Conservation (phyloP, 2,113 vertebrate species). For the Oncorhynchus tshawytscha region DNA sequence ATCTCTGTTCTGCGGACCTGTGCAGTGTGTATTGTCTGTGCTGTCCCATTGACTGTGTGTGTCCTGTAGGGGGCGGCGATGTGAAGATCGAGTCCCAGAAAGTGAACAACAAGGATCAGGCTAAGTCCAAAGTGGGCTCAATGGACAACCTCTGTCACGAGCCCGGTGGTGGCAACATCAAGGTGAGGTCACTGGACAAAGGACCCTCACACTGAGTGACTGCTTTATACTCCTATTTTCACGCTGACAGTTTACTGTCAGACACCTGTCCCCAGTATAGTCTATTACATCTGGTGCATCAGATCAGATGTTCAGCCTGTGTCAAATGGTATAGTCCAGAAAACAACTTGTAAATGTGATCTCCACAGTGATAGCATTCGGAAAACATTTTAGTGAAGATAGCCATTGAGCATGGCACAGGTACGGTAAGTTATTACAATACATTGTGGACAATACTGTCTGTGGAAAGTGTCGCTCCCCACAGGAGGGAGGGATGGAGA, state of each 20-base stretch:
- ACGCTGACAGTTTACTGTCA: not conserved
- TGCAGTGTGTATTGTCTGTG: not conserved
- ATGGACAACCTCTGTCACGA: constrained; percentile 83
- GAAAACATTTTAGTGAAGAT: no score
- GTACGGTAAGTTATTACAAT: no score
- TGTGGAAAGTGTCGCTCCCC: no score
- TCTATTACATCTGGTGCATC: no score
- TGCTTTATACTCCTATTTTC: not conserved
- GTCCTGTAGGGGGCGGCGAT: constrained; percentile 81
- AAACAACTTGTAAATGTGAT: no score
- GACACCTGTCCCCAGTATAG: no score
- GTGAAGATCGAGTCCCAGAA: constrained; percentile 91
- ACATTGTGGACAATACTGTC: no score
- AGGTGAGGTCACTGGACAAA: constrained; percentile 72
- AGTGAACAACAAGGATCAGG: constrained; percentile 88
- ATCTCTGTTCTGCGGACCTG: not conserved
- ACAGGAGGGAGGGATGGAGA: no score
- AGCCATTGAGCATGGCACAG: no score
- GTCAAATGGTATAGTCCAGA: no score
- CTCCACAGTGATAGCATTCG: no score
- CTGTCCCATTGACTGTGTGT: not conserved
- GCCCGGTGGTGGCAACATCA: constrained; percentile 76
- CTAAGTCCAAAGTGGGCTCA: constrained; percentile 86
- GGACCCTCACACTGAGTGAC: not conserved
- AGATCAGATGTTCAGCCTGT: no score